Evolutionary conservation across 37 sponge, comb jelly and placozoan genomes (phyloP).

Genomic region (Agelas oroides): DNA sequence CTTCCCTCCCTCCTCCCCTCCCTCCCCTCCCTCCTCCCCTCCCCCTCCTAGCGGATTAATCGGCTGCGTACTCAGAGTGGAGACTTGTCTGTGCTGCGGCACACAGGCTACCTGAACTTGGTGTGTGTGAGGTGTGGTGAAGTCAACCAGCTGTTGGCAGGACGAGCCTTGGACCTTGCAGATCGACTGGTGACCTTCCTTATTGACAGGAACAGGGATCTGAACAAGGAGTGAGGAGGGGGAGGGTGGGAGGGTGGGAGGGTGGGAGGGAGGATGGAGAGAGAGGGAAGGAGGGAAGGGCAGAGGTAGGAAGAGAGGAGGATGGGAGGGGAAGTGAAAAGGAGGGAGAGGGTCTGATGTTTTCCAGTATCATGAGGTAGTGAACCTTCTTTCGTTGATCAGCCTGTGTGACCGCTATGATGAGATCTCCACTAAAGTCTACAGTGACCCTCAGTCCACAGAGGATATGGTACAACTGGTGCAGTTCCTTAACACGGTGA

Average conservation of each 20-base stretch:
- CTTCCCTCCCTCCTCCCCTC: too few species aligned
- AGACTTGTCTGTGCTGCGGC: constrained; percentile 69
- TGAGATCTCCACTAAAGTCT: constrained; percentile 59
- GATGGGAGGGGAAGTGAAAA: too few species aligned
- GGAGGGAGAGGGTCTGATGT: constrained; percentile 29
- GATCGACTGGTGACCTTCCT: constrained; percentile 56
- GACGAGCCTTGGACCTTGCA: constrained; percentile 51
- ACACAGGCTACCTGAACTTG: constrained; percentile 79
- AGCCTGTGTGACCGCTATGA: constrained; percentile 64
- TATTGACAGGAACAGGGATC: constrained; percentile 81
- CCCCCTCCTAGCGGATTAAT: constrained; percentile 66
- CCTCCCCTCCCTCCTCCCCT: neutral
- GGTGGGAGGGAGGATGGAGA: neutral
- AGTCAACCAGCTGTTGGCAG: constrained; percentile 71
- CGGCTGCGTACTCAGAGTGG: constrained; percentile 52
- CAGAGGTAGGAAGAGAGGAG: too few species aligned
- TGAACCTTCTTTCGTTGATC: neutral
- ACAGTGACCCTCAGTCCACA: constrained; percentile 92
- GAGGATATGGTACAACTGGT: constrained; percentile 84
- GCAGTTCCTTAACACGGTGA: constrained; percentile 76
- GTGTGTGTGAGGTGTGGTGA: constrained; percentile 71
- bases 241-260: constrained; percentile 1
- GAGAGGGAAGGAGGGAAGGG: too few species aligned
- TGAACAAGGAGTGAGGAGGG: constrained; percentile 77
- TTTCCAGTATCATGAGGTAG: constrained; percentile 84